A percentile compares a stretch with the other conserved stretches of the same genome.
Evolutionary conservation across 2,888 invertebrate species (phyloP).

Genomic region (Mythimna albipuncta): DNA sequence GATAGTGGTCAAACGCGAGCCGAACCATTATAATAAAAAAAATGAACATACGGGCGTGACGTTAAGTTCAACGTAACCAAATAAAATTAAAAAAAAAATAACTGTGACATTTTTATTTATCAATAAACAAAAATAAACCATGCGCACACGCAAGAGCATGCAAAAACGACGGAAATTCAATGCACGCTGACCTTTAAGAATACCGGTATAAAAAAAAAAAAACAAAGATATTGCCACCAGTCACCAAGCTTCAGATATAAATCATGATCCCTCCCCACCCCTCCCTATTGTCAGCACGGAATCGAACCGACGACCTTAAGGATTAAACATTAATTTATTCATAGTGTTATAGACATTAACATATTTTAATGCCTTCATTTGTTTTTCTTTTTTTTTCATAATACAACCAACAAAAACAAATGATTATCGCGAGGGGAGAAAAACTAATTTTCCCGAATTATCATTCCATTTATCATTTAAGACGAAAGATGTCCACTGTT

Average conservation of each 20-base stretch:
- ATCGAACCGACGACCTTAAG: conserved; percentile 66
- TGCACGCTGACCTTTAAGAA: conserved; percentile 52
- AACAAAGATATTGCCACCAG: conserved; percentile 52
- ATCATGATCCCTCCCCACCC: conserved; percentile 58
- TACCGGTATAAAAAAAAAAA: conserved; percentile 26
- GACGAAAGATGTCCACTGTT: too few species aligned
- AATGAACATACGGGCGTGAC: too few species aligned
- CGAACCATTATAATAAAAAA: too few species aligned
- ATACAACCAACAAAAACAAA: conserved; percentile 35
- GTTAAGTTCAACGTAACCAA: not conserved
- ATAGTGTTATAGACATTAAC: conserved; percentile 69
- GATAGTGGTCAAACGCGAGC: too few species aligned
- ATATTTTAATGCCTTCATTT: conserved; percentile 71
- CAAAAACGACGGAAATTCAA: conserved; percentile 43
- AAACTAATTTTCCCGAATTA: not conserved
- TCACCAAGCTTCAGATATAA: conserved; percentile 60
- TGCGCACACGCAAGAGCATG: conserved; percentile 25
- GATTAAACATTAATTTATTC: conserved; percentile 75
- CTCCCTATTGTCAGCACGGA: conserved; percentile 60
- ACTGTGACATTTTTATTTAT: conserved; percentile 19
- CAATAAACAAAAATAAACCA: conserved; percentile 32
- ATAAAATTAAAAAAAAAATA: not conserved
- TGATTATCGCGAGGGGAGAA: conserved; percentile 11
- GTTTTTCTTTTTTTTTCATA: conserved; percentile 49
- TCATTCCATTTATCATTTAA: too few species aligned